These are phyloP conservation scores for Rhea pennata DNA, from an alignment of 2,113 vertebrate species.

Conservation along the genomic window DNA sequence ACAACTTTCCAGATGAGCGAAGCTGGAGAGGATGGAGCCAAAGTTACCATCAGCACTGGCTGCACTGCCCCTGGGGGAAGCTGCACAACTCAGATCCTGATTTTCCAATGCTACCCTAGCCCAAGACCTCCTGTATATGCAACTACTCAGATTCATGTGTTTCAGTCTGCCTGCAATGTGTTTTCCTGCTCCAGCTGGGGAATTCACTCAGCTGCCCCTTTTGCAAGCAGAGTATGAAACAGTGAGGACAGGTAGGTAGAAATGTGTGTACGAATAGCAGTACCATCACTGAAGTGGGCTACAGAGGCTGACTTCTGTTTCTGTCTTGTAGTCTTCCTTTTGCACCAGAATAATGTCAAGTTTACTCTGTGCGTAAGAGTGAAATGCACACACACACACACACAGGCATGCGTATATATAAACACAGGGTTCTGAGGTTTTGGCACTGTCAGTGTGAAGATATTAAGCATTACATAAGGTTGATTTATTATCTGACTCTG, in stretches of 20 bases:
- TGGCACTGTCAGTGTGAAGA: background rate
- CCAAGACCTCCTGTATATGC: background rate
- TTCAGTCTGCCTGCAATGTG: background rate
- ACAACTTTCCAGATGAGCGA: background rate
- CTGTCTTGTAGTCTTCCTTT: background rate
- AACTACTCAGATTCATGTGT: background rate
- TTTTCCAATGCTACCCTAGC: background rate
- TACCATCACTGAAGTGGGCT: background rate
- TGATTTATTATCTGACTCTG: conserved; percentile 17
- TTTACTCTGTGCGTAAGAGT: background rate
- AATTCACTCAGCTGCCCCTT: background rate
- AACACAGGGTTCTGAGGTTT: conserved; percentile 10
- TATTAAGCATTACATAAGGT: background rate
- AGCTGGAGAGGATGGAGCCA: background rate
- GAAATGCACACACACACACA: background rate
- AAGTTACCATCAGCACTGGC: background rate
- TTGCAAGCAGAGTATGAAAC: background rate
- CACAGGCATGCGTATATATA: background rate
- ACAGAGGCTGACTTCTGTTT: background rate
- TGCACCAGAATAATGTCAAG: background rate
- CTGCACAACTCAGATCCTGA: background rate
- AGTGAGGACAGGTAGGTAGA: background rate
- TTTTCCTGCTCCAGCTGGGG: background rate
- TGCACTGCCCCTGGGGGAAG: background rate
- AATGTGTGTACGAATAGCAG: background rate